Conservation (phyloP, 1,140 invertebrate genomes). For the Aphaenogaster floridana region DNA sequence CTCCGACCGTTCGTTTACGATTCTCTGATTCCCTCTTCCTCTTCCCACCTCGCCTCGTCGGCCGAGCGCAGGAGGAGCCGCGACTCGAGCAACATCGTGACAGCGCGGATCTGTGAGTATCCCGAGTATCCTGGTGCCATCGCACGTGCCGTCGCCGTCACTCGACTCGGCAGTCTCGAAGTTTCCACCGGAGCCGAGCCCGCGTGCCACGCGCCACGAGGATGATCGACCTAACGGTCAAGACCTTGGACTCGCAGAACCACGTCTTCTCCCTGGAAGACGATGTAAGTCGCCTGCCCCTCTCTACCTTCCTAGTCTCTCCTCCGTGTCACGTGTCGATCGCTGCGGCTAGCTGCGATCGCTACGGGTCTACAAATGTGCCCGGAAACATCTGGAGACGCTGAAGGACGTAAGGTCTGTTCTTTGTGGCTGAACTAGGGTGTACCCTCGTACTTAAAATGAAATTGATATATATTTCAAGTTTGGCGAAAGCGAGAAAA, state of each 20-base stretch:
- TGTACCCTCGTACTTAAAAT: too few relatives aligned
- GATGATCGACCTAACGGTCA: constrained; percentile 95
- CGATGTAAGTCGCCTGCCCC: constrained; percentile 90
- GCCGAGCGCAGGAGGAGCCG: background rate
- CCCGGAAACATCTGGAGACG: background rate
- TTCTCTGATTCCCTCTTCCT: background rate
- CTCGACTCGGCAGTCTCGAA: background rate
- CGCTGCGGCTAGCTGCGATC: background rate
- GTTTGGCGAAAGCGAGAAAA: too few relatives aligned
- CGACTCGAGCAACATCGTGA: background rate
- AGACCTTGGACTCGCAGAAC: constrained; percentile 97
- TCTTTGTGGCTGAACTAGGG: too few relatives aligned
- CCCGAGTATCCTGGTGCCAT: background rate
- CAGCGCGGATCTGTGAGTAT: background rate
- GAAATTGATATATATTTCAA: too few relatives aligned
- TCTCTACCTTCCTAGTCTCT: background rate
- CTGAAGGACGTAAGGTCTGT: background rate
- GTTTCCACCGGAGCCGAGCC: background rate
- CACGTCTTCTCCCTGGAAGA: constrained; percentile 94
- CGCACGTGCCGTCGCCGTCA: background rate
- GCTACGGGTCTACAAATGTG: background rate
- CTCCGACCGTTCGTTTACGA: background rate
- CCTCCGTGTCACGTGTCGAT: background rate
- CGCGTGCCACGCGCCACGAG: constrained; percentile 23
- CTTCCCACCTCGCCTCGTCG: too few relatives aligned